Conservation (phyloP, 2,113 vertebrate genomes). For the Herpetotheres cachinnans region DNA sequence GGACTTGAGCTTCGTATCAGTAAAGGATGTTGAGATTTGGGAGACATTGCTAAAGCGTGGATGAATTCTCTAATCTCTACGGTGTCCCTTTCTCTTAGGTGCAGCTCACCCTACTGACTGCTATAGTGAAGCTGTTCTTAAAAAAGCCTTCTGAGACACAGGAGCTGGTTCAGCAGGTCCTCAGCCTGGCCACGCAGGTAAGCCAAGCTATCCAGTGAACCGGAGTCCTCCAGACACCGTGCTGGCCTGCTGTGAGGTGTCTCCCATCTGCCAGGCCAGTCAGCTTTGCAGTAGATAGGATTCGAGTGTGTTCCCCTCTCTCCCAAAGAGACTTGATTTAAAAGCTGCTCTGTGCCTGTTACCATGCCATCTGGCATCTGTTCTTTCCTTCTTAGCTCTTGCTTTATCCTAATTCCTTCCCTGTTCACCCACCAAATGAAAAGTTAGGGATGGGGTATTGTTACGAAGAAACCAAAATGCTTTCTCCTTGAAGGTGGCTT, state of each 20-base stretch:
- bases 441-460: neutral
- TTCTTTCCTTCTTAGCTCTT: neutral
- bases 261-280: neutral
- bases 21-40: neutral
- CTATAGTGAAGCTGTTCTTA: conserved; percentile 94
- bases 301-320: conserved; percentile 10
- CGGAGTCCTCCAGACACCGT: neutral
- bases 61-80: neutral
- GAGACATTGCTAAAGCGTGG: neutral
- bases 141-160: conserved; percentile 98
- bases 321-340: conserved; percentile 70
- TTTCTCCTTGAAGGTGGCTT: neutral
- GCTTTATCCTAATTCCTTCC: neutral
- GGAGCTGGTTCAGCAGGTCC: conserved; percentile 94
- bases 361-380: neutral
- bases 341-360: neutral
- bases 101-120: conserved; percentile 92
- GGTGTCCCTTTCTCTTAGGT: conserved; percentile 73
- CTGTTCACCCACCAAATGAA: neutral
- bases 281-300: neutral
- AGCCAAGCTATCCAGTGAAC: neutral
- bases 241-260: neutral
- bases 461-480: neutral
- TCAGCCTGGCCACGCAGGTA: conserved; percentile 96
- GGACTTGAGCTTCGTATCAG: neutral